Conservation (phyloP, 2,113 vertebrate species). For the Brachyhypopomus gauderio region DNA sequence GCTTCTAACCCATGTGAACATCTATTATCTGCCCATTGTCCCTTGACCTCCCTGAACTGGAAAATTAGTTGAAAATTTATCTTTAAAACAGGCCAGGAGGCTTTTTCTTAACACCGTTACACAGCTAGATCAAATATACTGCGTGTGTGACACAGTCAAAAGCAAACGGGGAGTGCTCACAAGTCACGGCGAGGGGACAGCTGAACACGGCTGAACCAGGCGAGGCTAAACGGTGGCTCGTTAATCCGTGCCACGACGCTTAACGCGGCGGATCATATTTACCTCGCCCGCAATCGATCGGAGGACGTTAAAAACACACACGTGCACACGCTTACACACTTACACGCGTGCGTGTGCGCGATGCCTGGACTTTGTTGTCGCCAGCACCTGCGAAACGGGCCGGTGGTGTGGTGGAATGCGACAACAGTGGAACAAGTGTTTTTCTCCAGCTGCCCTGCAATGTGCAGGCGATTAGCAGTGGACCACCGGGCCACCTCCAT, state of each 20-base stretch:
- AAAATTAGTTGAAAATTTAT: background rate
- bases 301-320: background rate
- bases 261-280: background rate
- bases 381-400: background rate
- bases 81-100: background rate
- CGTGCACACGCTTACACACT: background rate
- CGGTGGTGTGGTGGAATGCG: slow-evolving; percentile 12
- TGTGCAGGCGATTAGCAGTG: slow-evolving; percentile 54
- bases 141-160: no score
- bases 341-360: background rate
- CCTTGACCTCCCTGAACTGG: background rate
- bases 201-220: background rate
- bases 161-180: no score
- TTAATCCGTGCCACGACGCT: no score
- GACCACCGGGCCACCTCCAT: slow-evolving; percentile 49
- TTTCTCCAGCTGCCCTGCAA: slow-evolving; percentile 53
- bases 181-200: no score
- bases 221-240: background rate
- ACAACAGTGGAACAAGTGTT: slow-evolving; percentile 50
- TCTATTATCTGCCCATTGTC: background rate
- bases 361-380: background rate
- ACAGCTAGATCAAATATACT: background rate
- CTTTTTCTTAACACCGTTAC: background rate
- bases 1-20: background rate
- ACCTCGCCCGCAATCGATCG: background rate